Percentiles rank a stretch among this genome's conserved stretches.
Evolutionary conservation across 2,888 invertebrate species (phyloP).

Genomic region (Keiferia lycopersicella): DNA sequence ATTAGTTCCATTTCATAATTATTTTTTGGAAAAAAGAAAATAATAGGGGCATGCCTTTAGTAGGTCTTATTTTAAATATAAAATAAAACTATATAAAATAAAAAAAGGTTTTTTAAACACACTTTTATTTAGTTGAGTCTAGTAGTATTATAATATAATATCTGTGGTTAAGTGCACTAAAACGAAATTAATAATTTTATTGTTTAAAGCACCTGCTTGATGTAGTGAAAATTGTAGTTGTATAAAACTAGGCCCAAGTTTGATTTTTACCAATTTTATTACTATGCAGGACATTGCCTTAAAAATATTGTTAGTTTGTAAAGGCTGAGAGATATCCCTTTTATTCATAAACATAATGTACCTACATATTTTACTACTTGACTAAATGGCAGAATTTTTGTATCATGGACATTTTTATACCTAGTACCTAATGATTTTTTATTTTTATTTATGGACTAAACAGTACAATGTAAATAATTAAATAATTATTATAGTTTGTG

Average conservation of each 20-base stretch:
- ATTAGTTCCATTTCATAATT: no score
- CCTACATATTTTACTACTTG: constrained; percentile 27
- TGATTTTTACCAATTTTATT: constrained; percentile 25
- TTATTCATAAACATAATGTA: constrained; percentile 49
- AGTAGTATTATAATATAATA: no score
- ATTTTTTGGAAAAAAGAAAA: no score
- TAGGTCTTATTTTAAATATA: no score
- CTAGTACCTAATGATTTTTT: constrained; percentile 2
- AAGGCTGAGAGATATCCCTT: constrained; percentile 42
- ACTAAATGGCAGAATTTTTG: constrained; percentile 28
- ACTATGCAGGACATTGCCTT: constrained; percentile 14
- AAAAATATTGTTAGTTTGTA: constrained; percentile 26
- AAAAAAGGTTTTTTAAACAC: no score
- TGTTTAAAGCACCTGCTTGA: no score
- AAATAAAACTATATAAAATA: no score
- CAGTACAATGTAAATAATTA: constrained; percentile 71
- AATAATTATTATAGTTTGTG: constrained; percentile 52
- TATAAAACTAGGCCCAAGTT: neutral
- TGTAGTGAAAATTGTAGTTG: neutral
- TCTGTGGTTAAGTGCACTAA: no score
- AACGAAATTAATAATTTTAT: no score
- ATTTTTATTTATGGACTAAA: constrained; percentile 35
- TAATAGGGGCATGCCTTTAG: no score
- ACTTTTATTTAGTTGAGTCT: no score
- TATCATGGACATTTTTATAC: constrained; percentile 23